Conservation (phyloP, 2,797 vertebrate species). For the Rallus crepitans region DNA sequence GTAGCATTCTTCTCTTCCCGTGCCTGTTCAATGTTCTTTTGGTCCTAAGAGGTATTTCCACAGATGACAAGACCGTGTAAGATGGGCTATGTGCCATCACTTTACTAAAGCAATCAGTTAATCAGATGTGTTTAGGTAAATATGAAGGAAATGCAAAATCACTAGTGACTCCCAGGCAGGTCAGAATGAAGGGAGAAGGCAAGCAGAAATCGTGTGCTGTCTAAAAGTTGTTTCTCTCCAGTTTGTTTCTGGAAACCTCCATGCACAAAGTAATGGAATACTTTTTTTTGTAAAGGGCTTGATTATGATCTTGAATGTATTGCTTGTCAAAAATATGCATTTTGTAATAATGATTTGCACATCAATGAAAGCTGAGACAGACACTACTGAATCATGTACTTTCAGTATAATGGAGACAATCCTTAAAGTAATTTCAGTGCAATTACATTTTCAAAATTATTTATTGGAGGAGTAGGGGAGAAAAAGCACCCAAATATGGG, state of each 20-base stretch:
- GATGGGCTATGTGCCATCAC: background rate
- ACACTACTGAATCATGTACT: background rate
- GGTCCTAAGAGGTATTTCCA: background rate
- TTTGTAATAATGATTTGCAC: background rate
- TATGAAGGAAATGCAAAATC: background rate
- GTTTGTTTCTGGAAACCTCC: background rate
- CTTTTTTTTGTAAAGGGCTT: background rate
- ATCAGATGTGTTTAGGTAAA: background rate
- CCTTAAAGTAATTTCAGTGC: background rate
- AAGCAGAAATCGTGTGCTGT: background rate
- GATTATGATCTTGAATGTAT: background rate
- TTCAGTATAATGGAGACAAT: background rate
- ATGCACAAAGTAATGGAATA: background rate
- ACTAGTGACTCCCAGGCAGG: background rate
- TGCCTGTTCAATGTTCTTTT: background rate
- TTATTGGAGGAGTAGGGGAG: background rate
- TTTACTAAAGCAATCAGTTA: background rate
- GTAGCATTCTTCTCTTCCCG: background rate
- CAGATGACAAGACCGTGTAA: background rate
- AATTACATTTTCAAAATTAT: background rate
- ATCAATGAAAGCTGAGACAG: background rate
- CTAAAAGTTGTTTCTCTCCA: background rate
- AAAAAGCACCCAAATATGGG: rapidly evolving
- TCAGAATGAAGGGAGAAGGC: background rate
- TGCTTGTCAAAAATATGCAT: background rate